These are phyloP conservation scores for Pluvialis apricaria DNA, from an alignment of 2,113 vertebrate genomes.

Conservation along the genomic window DNA sequence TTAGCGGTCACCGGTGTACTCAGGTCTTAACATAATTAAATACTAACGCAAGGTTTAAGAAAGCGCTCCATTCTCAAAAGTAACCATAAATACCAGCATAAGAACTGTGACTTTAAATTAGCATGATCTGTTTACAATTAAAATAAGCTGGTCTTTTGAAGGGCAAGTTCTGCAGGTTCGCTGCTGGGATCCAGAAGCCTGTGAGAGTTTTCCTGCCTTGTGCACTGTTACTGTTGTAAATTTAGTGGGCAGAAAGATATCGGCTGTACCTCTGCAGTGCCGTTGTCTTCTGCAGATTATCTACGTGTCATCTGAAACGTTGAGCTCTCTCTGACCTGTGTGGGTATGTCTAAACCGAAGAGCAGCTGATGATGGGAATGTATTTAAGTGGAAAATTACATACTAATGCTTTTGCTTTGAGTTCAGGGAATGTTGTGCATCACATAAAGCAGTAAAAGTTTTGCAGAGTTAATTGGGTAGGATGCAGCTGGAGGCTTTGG, in stretches of 20 bases:
- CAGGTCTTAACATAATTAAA: not conserved
- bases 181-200: not conserved
- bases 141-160: not conserved
- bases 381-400: not conserved
- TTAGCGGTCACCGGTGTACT: not conserved
- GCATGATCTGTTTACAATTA: accelerated
- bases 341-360: accelerated
- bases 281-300: accelerated
- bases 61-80: accelerated
- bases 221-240: accelerated
- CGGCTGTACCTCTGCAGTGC: not conserved
- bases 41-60: accelerated
- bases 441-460: not conserved
- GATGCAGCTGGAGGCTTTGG: not conserved
- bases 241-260: accelerated
- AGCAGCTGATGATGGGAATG: not conserved
- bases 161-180: not conserved
- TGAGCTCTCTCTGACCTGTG: not conserved
- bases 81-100: accelerated
- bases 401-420: not conserved
- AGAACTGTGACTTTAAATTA: not conserved
- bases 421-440: not conserved
- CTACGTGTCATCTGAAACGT: accelerated
- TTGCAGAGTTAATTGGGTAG: not conserved
- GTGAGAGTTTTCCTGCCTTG: not conserved